These are phyloP conservation scores for Caradrina kadenii DNA, from an alignment of 2,888 invertebrate genomes.

Conservation along the genomic window DNA sequence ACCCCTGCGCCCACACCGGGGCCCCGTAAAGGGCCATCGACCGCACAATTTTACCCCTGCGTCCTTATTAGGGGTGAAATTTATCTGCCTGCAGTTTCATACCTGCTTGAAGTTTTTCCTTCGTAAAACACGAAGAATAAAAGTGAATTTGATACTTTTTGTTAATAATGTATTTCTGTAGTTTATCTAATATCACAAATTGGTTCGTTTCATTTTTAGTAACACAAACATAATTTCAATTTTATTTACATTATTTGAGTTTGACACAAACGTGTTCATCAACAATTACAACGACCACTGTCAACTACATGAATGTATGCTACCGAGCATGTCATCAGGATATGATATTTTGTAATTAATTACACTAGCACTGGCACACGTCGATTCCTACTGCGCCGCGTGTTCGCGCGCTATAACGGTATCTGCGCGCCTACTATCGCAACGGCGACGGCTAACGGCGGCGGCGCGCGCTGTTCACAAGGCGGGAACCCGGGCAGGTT, in stretches of 20 bases:
- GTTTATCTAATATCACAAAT: slow-evolving; percentile 73
- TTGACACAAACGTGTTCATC: slow-evolving; percentile 21
- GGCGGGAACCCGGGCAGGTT: slow-evolving; percentile 60
- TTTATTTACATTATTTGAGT: slow-evolving; percentile 17
- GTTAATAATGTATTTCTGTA: slow-evolving; percentile 50
- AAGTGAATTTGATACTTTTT: slow-evolving; percentile 7
- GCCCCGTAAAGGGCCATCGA: too few relatives aligned
- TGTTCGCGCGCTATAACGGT: slow-evolving; percentile 68
- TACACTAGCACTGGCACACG: slow-evolving; percentile 72
- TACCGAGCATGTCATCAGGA: background rate
- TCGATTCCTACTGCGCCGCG: slow-evolving; percentile 39
- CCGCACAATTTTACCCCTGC: too few relatives aligned
- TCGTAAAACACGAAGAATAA: background rate
- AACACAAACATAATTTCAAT: background rate
- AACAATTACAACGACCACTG: slow-evolving; percentile 8
- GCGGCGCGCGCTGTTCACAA: slow-evolving; percentile 41
- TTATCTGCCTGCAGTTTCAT: too few relatives aligned
- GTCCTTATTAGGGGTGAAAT: too few relatives aligned
- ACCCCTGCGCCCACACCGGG: too few relatives aligned
- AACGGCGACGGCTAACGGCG: slow-evolving; percentile 67
- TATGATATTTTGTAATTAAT: slow-evolving; percentile 21
- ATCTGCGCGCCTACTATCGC: slow-evolving; percentile 66
- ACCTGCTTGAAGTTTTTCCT: too few relatives aligned
- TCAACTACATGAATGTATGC: background rate
- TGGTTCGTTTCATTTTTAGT: slow-evolving; percentile 54